These are phyloP conservation scores for Parotia lawesii DNA, from an alignment of 2,113 vertebrate species.

Conservation along the genomic window DNA sequence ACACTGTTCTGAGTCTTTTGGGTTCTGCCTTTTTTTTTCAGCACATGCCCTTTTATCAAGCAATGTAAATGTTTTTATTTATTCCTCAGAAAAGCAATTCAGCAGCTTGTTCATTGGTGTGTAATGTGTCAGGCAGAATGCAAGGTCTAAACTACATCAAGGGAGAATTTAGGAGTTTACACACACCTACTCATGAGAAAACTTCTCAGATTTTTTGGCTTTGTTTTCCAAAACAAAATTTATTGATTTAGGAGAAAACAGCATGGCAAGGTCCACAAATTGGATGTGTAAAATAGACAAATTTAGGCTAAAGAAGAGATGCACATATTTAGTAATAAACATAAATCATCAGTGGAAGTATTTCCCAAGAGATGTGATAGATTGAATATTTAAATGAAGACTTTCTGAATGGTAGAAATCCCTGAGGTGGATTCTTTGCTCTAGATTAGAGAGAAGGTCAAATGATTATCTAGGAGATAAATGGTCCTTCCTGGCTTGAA, in stretches of 20 bases:
- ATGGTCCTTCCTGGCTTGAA: neutral
- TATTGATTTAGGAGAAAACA: neutral
- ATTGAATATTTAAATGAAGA: conserved; percentile 7
- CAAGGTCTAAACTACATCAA: neutral
- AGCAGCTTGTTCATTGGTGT: neutral
- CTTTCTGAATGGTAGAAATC: neutral
- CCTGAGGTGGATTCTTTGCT: neutral
- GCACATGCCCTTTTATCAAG: neutral
- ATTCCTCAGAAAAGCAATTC: neutral
- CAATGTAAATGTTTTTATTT: neutral
- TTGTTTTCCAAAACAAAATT: neutral
- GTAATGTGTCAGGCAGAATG: neutral
- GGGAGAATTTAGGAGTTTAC: neutral
- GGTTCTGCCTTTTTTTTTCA: neutral
- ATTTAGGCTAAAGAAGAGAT: neutral
- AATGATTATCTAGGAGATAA: neutral
- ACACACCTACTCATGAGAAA: neutral
- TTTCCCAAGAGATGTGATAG: neutral
- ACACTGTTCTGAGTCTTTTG: neutral
- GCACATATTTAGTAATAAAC: neutral
- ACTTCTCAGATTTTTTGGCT: neutral
- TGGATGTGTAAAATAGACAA: neutral
- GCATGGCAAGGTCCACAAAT: neutral
- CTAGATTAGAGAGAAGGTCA: conserved; percentile 1
- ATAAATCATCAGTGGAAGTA: neutral